Base-by-base conservation (phyloP, 2,113 vertebrate genomes). In the Petaurus breviceps region DNA sequence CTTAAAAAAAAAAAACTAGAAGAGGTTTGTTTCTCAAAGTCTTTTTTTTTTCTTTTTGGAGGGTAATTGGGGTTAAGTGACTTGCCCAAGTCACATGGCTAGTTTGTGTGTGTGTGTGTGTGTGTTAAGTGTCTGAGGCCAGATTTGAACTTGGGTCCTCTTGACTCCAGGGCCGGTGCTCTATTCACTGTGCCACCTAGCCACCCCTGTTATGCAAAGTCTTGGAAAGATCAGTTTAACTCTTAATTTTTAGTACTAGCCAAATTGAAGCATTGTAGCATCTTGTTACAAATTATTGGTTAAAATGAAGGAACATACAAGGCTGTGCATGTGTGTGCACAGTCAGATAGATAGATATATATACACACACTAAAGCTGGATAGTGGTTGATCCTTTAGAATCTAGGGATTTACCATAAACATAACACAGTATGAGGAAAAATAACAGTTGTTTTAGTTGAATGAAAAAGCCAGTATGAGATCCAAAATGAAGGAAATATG, bases 391-490 rank as follows among this genome's bases (percentile, higher is more conserved):
- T 31, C n/a, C 31, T 92, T 94, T 7, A 94, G 31, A 96, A 92
- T 46, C 77, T 46, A 89, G 3, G 77, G 28, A 7, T 54, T 51
- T 28, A 31, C 92, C 3, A 89, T 51, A 89, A 90, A 57, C 26
- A 47, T 90, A 24, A 24, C 11, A 51, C 31, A 52, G 68, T 84
- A 4, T 1, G n/a, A 47, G 43, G 8, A 37, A 6, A 28, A 24
- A 26, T 55, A 46, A 51, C 9, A 24, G 50, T n/a, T 24, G 55
- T 92, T 96, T 89, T 55, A 92, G 43, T 51, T 9, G 92, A 61
- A 92, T n/a, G 37, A 89, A 92, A 96, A 96, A 54, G 84, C 94
- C 92, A 94, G 90, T 43, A 89, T 91, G 52, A 10, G 16, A 14
- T 91, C 93, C 43, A 94, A 92, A 50, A 12, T 37, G 90, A 93